Conservation (phyloP, 2,113 vertebrate species). For the Thalassoma bifasciatum region DNA sequence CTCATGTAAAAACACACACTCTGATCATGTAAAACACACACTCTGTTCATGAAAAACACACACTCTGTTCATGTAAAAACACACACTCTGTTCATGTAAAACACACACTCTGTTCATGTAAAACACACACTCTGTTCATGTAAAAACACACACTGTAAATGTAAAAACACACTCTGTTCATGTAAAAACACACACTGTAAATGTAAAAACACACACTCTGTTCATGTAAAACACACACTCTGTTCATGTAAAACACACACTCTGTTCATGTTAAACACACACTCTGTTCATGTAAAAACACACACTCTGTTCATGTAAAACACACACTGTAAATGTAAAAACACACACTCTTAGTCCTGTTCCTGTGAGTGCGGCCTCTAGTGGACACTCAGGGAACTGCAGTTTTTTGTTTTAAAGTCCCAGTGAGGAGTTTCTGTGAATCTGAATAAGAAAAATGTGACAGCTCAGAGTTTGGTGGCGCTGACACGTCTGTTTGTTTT, state of each 20-base stretch:
- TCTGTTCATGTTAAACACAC: conserved; percentile 36
- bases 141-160: no score
- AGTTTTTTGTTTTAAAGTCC: no score
- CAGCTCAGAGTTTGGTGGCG: conserved; percentile 79
- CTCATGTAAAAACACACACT: conserved; percentile 47
- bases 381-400: no score
- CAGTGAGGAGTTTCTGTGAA: no score
- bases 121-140: conserved; percentile 36
- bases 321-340: conserved; percentile 34
- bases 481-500: conserved; percentile 89
- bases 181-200: no score
- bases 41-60: no score
- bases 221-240: no score
- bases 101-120: no score
- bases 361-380: not conserved
- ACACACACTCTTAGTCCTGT: conserved; percentile 23
- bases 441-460: conserved; percentile 44
- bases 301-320: no score
- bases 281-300: conserved; percentile 38
- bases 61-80: conserved; percentile 35
- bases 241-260: conserved; percentile 52
- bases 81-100: conserved; percentile 33
- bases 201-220: conserved; percentile 40
- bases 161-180: no score
- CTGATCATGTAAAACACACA: no score